A percentile compares a stretch with the other conserved stretches of the same genome.
Evolutionary conservation across 2,888 invertebrate genomes (phyloP).

Genomic region (Chironomus tentans): DNA sequence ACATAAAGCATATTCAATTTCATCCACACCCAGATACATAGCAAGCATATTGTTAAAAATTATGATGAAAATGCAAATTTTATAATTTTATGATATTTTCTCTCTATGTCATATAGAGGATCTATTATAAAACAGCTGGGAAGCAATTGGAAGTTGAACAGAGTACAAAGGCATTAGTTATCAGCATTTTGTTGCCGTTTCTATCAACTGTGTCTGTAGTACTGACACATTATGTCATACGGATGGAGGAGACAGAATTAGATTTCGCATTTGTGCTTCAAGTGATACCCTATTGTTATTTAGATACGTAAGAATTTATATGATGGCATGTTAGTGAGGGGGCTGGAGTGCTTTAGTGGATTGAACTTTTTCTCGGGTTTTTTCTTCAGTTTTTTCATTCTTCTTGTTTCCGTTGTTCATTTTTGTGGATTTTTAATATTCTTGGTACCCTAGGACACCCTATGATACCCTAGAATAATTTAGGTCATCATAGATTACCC

Average conservation of each 20-base stretch:
- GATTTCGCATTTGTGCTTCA: conserved; percentile 32
- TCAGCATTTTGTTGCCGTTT: conserved; percentile 51
- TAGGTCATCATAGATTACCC: no score
- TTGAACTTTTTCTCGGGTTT: no score
- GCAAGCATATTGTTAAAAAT: not conserved
- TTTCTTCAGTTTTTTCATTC: no score
- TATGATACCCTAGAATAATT: no score
- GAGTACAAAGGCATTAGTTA: conserved; percentile 49
- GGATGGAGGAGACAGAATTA: not conserved
- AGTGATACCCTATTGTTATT: conserved; percentile 58
- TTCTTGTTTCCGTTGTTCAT: no score
- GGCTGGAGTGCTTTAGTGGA: no score
- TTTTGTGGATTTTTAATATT: no score
- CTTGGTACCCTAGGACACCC: no score
- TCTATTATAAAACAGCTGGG: conserved; percentile 53
- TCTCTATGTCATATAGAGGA: conserved; percentile 39
- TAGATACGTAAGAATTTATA: conserved; percentile 43
- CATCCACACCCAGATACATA: no score
- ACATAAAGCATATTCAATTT: not conserved
- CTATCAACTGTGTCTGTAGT: conserved; percentile 55
- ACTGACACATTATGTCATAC: conserved; percentile 46
- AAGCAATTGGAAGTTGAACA: conserved; percentile 49
- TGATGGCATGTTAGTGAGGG: no score
- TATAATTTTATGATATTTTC: not conserved
- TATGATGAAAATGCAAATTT: conserved; percentile 11